Evolutionary conservation across 2,888 invertebrate genomes (phyloP).

Genomic region (Dugesia japonica): DNA sequence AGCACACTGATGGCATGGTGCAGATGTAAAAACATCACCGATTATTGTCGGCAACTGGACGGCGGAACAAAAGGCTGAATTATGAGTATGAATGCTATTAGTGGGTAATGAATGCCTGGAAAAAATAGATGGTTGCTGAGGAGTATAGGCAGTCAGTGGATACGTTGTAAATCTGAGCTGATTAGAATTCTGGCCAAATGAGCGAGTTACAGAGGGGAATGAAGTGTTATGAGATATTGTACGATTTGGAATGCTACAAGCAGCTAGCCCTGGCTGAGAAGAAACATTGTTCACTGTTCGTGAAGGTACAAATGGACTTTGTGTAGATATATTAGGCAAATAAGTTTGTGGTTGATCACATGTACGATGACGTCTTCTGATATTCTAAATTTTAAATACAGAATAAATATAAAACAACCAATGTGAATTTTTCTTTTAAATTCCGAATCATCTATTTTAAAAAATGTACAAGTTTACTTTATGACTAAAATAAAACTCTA

Average conservation of each 20-base stretch:
- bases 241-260: slow-evolving; percentile 16
- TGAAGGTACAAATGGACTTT: background rate
- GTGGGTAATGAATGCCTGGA: background rate
- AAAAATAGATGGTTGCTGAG: background rate
- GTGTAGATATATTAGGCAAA: background rate
- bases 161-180: slow-evolving; percentile 11
- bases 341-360: slow-evolving; percentile 6
- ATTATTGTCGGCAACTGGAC: slow-evolving; percentile 2
- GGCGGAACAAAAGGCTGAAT: slow-evolving; percentile 20
- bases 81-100: background rate
- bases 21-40: background rate
- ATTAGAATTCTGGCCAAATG: slow-evolving; percentile 20
- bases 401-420: no score
- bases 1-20: slow-evolving; percentile 3
- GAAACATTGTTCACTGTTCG: background rate
- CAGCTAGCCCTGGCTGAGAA: background rate
- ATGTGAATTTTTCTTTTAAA: no score
- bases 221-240: background rate
- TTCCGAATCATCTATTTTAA: no score
- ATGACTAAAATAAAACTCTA: no score
- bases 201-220: background rate
- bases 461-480: no score
- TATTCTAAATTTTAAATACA: background rate
- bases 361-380: slow-evolving; percentile 5
- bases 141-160: slow-evolving; percentile 20